These are phyloP conservation scores for Bufo bufo DNA, from an alignment of 2,113 vertebrate genomes.

Conservation along the genomic window DNA sequence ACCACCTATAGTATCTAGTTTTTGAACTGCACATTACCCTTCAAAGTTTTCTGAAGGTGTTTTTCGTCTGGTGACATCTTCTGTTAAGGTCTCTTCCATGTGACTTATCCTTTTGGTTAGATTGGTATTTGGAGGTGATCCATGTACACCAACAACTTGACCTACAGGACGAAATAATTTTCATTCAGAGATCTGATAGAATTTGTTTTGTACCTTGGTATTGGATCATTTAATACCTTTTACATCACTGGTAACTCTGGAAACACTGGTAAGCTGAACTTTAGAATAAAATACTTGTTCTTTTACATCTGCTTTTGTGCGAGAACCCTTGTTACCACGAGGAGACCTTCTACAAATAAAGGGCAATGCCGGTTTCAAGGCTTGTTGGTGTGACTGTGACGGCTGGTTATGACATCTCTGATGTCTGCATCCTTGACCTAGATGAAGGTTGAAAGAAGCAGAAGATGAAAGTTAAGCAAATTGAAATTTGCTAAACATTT, in stretches of 20 bases:
- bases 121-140: background rate
- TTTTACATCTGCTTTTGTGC: background rate
- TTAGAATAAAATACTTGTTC: background rate
- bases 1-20: too few relatives aligned
- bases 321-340: background rate
- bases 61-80: background rate
- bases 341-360: conserved; percentile 2
- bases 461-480: background rate
- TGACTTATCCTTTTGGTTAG: background rate
- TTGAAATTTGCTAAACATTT: too few relatives aligned
- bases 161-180: background rate
- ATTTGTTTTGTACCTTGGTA: background rate
- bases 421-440: background rate
- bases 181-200: background rate
- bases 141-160: background rate
- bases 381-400: background rate
- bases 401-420: background rate
- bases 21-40: background rate
- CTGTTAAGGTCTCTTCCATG: background rate
- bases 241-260: background rate
- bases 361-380: background rate
- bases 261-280: background rate
- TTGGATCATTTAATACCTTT: background rate
- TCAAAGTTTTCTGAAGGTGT: background rate
- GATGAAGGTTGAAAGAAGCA: background rate